Evolutionary conservation across 2,113 vertebrate genomes (phyloP), one percentile per base, ranked within the genome.

Genomic region (Ochotona curzoniae): DNA sequence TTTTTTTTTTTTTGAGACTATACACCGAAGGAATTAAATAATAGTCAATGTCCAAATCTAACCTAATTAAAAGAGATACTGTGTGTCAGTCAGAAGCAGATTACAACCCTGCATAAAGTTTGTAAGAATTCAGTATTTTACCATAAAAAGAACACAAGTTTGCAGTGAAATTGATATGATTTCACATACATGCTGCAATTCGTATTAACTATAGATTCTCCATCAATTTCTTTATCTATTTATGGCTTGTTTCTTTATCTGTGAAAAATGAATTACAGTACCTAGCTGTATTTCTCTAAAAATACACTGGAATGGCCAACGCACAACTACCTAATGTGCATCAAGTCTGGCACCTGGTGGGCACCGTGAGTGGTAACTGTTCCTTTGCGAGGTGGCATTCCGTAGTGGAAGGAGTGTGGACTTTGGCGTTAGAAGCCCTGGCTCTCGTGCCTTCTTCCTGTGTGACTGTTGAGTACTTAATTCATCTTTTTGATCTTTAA

Each of bases 271-370:
- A 92, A 85, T 32, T 63, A 71, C 18, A 90, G 35, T 84, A 69
- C 23, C 15, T 93, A 66, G 47, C 66, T 91, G 30, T 91, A 54
- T 87, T 38, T 11, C 91, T 95, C 17, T 28, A 85, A 84, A 89
- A 89, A 54, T 83, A 92, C 38, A 93, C 83, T 90, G 86, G 38
- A 90, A 54, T 95, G 92, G 38, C n/a, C 93, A 94, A 74, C 88
- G 47, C 10, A 38, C 75, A 81, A 64, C 75, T 57, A 81, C 25
- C 64, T 93, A 30, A n/a, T n/a, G 66, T 86, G 12, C 54, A 74
- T 83, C 14, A 38, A 82, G 26, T 26, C 80, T 97, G 57, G 25
- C 51, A 74, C 5, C 5, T 71, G 49, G 54, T 95, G 80, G 35
- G 94, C 71, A 90, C 79, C 92, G 51, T 92, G 90, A 90, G 79